These are phyloP conservation scores for Montipora capitata DNA, from an alignment of 92 coral and sea anemone species.

Conservation along the genomic window DNA sequence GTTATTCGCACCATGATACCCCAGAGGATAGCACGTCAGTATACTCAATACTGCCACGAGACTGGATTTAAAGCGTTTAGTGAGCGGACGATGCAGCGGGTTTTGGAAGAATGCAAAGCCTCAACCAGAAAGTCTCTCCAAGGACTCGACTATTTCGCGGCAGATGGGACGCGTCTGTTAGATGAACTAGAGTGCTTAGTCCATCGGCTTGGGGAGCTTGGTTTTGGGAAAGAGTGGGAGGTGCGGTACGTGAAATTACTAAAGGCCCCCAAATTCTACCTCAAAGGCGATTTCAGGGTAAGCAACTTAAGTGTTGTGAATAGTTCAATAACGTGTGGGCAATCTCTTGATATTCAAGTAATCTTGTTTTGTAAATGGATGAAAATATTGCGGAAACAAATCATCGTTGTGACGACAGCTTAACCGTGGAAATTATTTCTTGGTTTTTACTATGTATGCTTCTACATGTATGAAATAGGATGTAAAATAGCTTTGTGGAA, in stretches of 20 bases:
- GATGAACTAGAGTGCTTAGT: slow-evolving; percentile 18
- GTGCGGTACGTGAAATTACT: slow-evolving; percentile 22
- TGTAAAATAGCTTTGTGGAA: too few relatives aligned
- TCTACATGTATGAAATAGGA: background rate
- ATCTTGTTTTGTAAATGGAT: too few relatives aligned
- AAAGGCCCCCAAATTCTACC: slow-evolving; percentile 12
- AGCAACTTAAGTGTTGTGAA: background rate
- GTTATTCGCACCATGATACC: slow-evolving; percentile 49
- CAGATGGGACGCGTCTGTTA: slow-evolving; percentile 50
- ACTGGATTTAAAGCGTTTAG: slow-evolving; percentile 49
- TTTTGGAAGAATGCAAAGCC: slow-evolving; percentile 48
- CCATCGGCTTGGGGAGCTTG: slow-evolving; percentile 26
- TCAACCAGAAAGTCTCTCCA: slow-evolving; percentile 32
- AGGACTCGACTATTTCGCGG: slow-evolving; percentile 43
- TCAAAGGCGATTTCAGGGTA: slow-evolving; percentile 41
- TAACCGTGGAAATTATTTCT: background rate
- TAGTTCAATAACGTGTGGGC: too few relatives aligned
- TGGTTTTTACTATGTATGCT: background rate
- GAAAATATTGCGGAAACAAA: too few relatives aligned
- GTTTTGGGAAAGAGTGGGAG: slow-evolving; percentile 46
- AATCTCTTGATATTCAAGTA: too few relatives aligned
- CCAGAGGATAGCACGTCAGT: slow-evolving; percentile 50
- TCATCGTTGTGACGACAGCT: background rate
- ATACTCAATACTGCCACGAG: slow-evolving; percentile 46
- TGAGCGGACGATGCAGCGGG: slow-evolving; percentile 35